A percentile compares a stretch with the other conserved stretches of the same genome.
phyloP scores from a whole-genome alignment of 2,797 vertebrate genomes.

The Glossophaga mutica region DNA sequence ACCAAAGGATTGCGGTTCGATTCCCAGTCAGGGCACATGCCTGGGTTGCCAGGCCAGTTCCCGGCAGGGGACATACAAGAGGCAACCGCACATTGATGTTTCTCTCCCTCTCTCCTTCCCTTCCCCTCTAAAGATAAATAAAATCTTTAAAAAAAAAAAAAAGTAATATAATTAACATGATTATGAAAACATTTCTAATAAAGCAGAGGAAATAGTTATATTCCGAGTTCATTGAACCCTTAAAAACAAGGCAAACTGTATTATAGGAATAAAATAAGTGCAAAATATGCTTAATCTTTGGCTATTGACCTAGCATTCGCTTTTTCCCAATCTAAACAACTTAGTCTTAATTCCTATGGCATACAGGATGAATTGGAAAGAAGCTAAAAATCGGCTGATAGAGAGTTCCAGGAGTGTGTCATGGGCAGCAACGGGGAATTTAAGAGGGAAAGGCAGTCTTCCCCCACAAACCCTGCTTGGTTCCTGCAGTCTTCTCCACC shows the following conservation, averaged over 20 bases:
- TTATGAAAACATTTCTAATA: slow-evolving; percentile 61
- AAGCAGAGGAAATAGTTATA: slow-evolving; percentile 44
- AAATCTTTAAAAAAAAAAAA: too few species aligned
- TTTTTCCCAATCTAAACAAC: neutral
- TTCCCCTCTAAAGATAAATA: too few species aligned
- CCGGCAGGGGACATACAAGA: too few species aligned
- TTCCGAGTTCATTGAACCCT: neutral
- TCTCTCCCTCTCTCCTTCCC: too few species aligned
- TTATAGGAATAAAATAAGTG: neutral
- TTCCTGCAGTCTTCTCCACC: neutral
- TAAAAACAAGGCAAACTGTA: slow-evolving; percentile 29
- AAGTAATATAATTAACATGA: slow-evolving; percentile 32
- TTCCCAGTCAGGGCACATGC: too few species aligned
- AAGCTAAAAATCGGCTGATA: neutral
- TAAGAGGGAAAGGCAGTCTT: neutral
- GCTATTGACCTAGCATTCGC: neutral
- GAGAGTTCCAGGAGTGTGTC: neutral
- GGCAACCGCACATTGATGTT: too few species aligned
- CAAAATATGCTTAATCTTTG: neutral
- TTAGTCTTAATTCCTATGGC: neutral
- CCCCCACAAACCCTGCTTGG: neutral
- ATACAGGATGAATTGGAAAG: neutral
- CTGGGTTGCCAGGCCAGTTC: too few species aligned
- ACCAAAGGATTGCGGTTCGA: too few species aligned
- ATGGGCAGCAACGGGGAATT: neutral